Base-by-base conservation (phyloP, 30 jellyfish, hydroid and myxozoan genomes). In the Catostylus mosaicus region DNA sequence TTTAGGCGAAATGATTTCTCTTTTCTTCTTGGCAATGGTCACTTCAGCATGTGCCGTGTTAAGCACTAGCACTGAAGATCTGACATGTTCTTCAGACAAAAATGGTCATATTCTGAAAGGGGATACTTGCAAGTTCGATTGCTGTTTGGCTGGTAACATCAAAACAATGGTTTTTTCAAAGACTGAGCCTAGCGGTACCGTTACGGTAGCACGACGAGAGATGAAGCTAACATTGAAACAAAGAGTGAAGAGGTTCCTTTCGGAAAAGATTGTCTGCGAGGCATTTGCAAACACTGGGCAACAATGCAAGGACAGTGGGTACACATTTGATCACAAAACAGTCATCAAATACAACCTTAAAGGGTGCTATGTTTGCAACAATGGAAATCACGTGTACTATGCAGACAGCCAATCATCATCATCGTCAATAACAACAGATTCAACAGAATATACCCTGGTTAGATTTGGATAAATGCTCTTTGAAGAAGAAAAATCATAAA, bases 351-450 rank as follows among this genome's bases (percentile, higher is more conserved):
- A 48, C 73, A 73, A 73, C 72, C 0, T 7, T 18, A 7, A 30
- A 4, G 70, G 72, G n/a, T 73, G 84, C 56, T 73, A 40, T 30
- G 52, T 73, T 29, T 73, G 84, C 72, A 73, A 73, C 45, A 73
- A 73, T 24, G 84, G 84, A 0, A n/a, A 7, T 23, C 64, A 69
- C 5, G 43, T n/a, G 7, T n/a, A n/a, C n/a, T n/a, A n/a, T n/a
- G n/a, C n/a, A n/a, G n/a, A n/a, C n/a, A n/a, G n/a, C n/a, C n/a
- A n/a, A n/a, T n/a, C n/a, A n/a, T n/a, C n/a, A n/a, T n/a, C n/a
- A n/a, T n/a, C n/a, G n/a, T n/a, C n/a, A n/a, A n/a, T n/a, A n/a
- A n/a, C n/a, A n/a, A n/a, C n/a, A n/a, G n/a, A n/a, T n/a, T n/a
- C n/a, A 7, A 40, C 54, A 40, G 54, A 40, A 7, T 40, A 40